Conservation (phyloP, 23 tunicate genomes). For the Oikopleura dioica region DNA sequence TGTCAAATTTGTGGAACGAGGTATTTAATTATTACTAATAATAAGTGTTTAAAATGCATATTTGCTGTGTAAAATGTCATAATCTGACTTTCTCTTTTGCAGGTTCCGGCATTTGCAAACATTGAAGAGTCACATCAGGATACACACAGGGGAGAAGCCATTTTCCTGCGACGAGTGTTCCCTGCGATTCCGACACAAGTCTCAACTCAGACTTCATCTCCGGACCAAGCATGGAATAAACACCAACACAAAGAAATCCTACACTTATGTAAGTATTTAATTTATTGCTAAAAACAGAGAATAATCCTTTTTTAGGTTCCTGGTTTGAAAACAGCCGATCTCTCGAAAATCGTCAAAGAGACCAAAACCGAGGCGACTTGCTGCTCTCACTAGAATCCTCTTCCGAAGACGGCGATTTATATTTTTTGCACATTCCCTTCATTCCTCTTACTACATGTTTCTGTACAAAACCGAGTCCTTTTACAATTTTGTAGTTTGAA, state of each 20-base stretch:
- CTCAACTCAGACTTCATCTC: constrained; percentile 67
- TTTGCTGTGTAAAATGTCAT: no score
- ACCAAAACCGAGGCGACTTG: no score
- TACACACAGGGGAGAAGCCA: constrained; percentile 86
- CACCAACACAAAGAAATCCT: constrained; percentile 74
- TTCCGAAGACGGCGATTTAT: no score
- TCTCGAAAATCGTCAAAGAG: not conserved
- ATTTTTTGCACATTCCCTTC: no score
- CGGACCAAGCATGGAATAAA: constrained; percentile 76
- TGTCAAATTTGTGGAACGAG: constrained; percentile 75
- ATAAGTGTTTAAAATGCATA: not conserved
- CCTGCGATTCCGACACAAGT: constrained; percentile 58
- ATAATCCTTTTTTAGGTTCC: not conserved
- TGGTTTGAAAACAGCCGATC: not conserved
- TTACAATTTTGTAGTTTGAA: no score
- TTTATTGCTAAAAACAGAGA: not conserved
- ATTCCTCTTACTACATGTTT: no score
- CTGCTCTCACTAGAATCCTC: no score
- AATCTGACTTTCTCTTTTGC: not conserved
- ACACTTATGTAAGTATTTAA: constrained; percentile 29
- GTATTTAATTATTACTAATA: constrained; percentile 11
- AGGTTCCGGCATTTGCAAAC: constrained; percentile 80
- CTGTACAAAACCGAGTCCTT: no score
- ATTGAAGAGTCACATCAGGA: constrained; percentile 49
- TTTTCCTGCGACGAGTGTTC: constrained; percentile 57